phyloP scores from a whole-genome alignment of 2,888 invertebrate genomes.

The Apotomis betuletana region DNA sequence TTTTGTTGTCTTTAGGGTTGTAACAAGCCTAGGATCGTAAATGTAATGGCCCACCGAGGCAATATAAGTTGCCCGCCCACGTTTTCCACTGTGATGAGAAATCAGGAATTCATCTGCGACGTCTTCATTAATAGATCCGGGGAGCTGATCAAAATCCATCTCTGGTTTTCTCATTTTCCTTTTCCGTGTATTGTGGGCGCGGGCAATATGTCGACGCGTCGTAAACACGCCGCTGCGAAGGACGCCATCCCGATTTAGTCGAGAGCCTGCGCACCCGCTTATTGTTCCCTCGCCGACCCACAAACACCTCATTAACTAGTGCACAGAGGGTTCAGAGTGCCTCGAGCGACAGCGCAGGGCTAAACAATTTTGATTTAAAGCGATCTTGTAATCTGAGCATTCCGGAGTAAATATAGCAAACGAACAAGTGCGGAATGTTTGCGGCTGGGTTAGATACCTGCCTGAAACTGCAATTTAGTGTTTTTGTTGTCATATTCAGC shows the following conservation, averaged over 20 bases:
- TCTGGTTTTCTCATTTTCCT: too few species aligned
- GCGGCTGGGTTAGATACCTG: too few species aligned
- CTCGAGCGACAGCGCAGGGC: neutral
- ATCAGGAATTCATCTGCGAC: neutral
- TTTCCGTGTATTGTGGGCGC: neutral
- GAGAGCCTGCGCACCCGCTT: constrained; percentile 21
- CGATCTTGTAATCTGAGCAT: constrained; percentile 21
- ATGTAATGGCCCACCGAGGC: too few species aligned
- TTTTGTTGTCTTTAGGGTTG: too few species aligned
- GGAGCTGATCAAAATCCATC: too few species aligned
- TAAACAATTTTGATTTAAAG: constrained; percentile 14
- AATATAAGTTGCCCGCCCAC: too few species aligned
- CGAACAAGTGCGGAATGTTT: neutral
- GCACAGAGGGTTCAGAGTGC: neutral
- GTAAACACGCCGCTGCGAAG: constrained; percentile 18
- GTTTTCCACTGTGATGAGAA: too few species aligned
- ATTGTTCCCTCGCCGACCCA: neutral
- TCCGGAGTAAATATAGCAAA: constrained; percentile 20
- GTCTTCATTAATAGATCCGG: too few species aligned
- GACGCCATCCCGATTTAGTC: constrained; percentile 30
- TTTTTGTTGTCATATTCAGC: too few species aligned
- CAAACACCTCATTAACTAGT: neutral
- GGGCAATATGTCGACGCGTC: neutral
- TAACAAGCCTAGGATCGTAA: too few species aligned
- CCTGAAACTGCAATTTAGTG: too few species aligned